Evolutionary conservation across 2,888 invertebrate species (phyloP).

Genomic region (Listrodromus nycthemerus): DNA sequence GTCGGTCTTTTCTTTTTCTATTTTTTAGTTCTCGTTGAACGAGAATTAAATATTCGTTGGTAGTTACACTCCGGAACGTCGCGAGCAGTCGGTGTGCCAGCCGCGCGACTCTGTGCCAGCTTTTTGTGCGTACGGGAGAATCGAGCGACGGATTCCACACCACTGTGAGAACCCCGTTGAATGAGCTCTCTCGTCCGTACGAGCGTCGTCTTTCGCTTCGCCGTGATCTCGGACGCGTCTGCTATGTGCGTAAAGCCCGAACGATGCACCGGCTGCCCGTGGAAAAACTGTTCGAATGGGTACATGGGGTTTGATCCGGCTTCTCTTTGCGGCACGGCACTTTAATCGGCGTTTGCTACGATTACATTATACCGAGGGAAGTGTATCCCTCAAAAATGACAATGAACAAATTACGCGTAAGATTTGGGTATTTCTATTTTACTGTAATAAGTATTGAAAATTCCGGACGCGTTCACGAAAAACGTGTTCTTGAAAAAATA

Average conservation of each 20-base stretch:
- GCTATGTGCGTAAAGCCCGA: constrained; percentile 35
- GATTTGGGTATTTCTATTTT: neutral
- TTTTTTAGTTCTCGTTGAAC: neutral
- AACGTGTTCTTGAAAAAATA: neutral
- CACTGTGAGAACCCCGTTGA: constrained; percentile 79
- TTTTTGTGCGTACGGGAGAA: constrained; percentile 70
- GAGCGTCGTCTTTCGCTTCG: constrained; percentile 9
- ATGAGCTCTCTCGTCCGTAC: constrained; percentile 63
- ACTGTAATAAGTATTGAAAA: no score
- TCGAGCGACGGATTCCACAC: constrained; percentile 68
- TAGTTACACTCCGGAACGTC: neutral
- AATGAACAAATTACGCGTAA: neutral
- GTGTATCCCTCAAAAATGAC: neutral
- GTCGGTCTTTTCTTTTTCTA: constrained; percentile 1
- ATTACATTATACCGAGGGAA: constrained; percentile 12
- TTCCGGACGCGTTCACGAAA: no score
- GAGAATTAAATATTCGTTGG: constrained; percentile 2
- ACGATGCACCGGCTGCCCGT: neutral
- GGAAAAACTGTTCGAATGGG: neutral
- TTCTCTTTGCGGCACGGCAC: constrained; percentile 29
- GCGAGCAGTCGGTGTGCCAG: constrained; percentile 10
- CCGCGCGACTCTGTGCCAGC: constrained; percentile 26
- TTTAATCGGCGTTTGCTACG: constrained; percentile 38
- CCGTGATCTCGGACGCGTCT: neutral
- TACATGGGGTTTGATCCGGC: constrained; percentile 29